phyloP scores from a whole-genome alignment of 2,113 vertebrate species.

The Psettodes erumei region DNA sequence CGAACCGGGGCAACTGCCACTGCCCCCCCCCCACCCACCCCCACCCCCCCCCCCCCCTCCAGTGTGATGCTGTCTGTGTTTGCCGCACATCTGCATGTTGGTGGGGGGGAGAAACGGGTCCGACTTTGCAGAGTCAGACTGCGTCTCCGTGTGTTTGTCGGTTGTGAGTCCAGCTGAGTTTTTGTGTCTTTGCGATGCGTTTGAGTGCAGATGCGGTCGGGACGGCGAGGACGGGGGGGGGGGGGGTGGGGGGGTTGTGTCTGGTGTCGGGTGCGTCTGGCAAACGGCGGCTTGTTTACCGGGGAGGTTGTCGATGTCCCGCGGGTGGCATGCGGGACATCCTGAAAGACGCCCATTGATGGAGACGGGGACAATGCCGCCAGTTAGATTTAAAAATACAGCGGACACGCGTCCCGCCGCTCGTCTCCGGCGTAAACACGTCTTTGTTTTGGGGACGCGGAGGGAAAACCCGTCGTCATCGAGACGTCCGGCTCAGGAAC shows the following conservation, averaged over 20 bases:
- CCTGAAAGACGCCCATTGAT: slow-evolving; percentile 62
- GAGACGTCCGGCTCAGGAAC: no score
- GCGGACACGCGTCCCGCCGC: no score
- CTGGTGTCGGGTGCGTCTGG: slow-evolving; percentile 45
- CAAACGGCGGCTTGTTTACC: slow-evolving; percentile 59
- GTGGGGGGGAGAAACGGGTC: not conserved
- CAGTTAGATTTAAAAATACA: no score
- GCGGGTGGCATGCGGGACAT: slow-evolving; percentile 49
- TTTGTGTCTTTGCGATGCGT: slow-evolving; percentile 15
- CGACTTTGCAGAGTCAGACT: slow-evolving; percentile 18
- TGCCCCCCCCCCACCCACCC: no score
- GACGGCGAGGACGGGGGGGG: not conserved
- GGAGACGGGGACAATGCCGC: slow-evolving; percentile 26
- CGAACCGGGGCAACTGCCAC: slow-evolving; percentile 59
- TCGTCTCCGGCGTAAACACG: no score
- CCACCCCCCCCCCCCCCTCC: slow-evolving; percentile 21
- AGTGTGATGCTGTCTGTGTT: slow-evolving; percentile 35
- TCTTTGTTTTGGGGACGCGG: no score
- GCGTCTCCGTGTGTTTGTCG: not conserved
- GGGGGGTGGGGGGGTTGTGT: slow-evolving; percentile 9
- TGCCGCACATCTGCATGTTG: slow-evolving; percentile 12
- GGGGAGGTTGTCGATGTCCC: slow-evolving; percentile 58
- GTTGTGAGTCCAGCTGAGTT: no score
- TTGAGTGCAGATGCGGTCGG: slow-evolving; percentile 28
- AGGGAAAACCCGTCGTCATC: no score